Evolutionary conservation across 2,113 vertebrate species (phyloP).

Genomic region (Leptodactylus fuscus): DNA sequence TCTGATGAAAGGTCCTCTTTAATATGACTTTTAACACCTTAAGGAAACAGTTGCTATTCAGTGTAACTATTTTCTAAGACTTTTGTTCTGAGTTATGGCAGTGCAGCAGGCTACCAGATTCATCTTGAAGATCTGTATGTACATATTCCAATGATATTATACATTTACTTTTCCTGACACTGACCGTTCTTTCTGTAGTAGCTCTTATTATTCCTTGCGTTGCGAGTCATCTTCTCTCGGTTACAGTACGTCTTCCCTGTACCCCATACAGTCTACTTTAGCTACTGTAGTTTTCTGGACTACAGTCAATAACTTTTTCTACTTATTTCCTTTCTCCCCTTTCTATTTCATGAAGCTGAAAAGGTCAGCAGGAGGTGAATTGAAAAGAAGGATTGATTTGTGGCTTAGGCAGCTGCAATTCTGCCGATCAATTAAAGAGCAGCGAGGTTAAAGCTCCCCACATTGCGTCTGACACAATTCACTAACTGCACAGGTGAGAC

Average conservation of each 20-base stretch:
- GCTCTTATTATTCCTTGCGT: no score
- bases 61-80: no score
- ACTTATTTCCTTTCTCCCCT: not conserved
- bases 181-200: no score
- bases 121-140: no score
- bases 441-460: slow-evolving; percentile 28
- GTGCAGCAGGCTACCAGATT: no score
- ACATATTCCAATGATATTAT: no score
- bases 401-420: slow-evolving; percentile 26
- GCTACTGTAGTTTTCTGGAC: slow-evolving; percentile 32
- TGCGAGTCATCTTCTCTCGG: no score
- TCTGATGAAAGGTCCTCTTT: no score
- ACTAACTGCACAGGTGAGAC: slow-evolving; percentile 37
- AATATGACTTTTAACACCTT: no score
- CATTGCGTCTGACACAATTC: slow-evolving; percentile 37
- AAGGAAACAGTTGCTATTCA: no score
- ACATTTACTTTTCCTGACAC: no score
- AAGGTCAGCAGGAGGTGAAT: slow-evolving; percentile 36
- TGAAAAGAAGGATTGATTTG: slow-evolving; percentile 44
- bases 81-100: no score
- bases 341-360: slow-evolving; percentile 21
- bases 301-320: slow-evolving; percentile 4
- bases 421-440: slow-evolving; percentile 12
- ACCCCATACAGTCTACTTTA: not conserved
- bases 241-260: not conserved